These are phyloP conservation scores for Poeciliopsis paucimaculata DNA, from an alignment of 2,797 vertebrate genomes.

Conservation along the genomic window DNA sequence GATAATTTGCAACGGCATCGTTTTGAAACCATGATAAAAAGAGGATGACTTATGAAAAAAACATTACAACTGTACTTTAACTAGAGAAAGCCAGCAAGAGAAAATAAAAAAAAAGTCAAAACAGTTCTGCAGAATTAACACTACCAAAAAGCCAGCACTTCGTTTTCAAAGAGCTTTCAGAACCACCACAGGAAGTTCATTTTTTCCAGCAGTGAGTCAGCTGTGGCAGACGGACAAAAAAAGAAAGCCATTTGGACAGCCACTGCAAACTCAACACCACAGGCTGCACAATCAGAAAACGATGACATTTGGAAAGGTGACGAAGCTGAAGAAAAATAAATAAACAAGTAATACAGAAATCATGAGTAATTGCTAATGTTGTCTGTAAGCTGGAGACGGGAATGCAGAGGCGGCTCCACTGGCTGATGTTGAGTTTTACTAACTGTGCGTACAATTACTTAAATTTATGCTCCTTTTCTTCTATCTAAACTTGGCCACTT, in stretches of 20 bases:
- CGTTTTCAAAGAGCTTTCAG: conserved; percentile 48
- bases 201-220: conserved; percentile 75
- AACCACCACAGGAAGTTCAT: conserved; percentile 59
- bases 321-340: not conserved
- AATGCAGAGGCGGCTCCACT: not conserved
- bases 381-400: not conserved
- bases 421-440: not conserved
- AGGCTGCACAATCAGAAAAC: not conserved
- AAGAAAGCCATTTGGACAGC: conserved; percentile 30
- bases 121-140: conserved; percentile 20
- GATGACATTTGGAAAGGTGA: not conserved
- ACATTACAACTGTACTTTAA: not conserved
- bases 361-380: not conserved
- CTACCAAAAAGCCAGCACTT: conserved; percentile 28
- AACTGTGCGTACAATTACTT: not conserved
- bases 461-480: conserved; percentile 5
- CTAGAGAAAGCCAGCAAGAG: not conserved
- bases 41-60: not conserved
- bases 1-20: not conserved
- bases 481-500: not conserved
- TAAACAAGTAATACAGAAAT: not conserved
- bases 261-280: conserved; percentile 20
- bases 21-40: not conserved
- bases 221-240: conserved; percentile 32
- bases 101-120: conserved; percentile 10